Percentiles rank a stretch among this genome's conserved stretches.
Conservation (phyloP, 2,888 invertebrate species). For the Hetaerina titia region DNA sequence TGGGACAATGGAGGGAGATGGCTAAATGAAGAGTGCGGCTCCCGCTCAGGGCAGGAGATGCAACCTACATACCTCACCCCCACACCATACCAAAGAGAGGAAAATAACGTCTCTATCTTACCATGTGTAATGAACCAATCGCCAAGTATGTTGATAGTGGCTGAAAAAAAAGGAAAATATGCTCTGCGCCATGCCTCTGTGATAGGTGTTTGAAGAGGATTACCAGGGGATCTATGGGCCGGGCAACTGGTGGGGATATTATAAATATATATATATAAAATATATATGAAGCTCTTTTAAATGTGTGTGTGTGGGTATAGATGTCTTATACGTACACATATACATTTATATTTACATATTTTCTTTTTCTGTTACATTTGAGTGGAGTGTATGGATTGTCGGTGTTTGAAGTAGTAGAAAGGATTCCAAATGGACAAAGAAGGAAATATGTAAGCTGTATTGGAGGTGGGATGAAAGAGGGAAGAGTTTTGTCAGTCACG, state of each 20-base stretch:
- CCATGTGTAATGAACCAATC: conserved; percentile 60
- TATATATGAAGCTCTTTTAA: conserved; percentile 5
- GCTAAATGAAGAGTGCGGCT: neutral
- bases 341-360: conserved; percentile 62
- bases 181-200: conserved; percentile 25
- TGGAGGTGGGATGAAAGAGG: conserved; percentile 53
- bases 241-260: conserved; percentile 48
- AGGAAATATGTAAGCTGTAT: conserved; percentile 57
- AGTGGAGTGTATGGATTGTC: conserved; percentile 57
- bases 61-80: conserved; percentile 68
- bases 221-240: conserved; percentile 29
- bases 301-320: conserved; percentile 40
- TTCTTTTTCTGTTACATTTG: conserved; percentile 61
- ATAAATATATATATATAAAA: conserved; percentile 32
- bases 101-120: conserved; percentile 67
- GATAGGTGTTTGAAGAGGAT: conserved; percentile 29
- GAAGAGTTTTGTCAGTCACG: conserved; percentile 45
- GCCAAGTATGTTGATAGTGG: conserved; percentile 29
- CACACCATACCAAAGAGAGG: conserved; percentile 68
- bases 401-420: conserved; percentile 46
- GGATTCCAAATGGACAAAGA: conserved; percentile 62
- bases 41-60: conserved; percentile 50
- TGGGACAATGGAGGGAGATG: neutral
- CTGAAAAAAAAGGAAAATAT: conserved; percentile 12
- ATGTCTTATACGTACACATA: conserved; percentile 42